phyloP scores from a whole-genome alignment of 1,140 invertebrate genomes.

The Ostrea edulis region DNA sequence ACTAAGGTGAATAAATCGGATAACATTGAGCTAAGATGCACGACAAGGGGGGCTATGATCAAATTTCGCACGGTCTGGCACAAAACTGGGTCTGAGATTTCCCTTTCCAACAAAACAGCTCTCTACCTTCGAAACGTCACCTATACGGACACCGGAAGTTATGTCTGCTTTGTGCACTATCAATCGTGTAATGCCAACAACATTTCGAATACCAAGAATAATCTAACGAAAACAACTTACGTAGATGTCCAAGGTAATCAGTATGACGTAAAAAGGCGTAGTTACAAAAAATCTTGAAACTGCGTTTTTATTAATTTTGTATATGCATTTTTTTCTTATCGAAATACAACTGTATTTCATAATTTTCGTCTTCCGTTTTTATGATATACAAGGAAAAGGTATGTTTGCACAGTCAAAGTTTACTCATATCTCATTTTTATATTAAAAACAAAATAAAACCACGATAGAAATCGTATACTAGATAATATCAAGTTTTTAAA shows the following conservation, averaged over 20 bases:
- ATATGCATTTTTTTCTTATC: not conserved
- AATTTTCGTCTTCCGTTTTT: not conserved
- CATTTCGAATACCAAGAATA: not conserved
- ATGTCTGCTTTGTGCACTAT: not conserved
- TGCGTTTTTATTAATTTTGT: not conserved
- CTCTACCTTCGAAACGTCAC: not conserved
- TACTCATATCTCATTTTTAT: too few relatives aligned
- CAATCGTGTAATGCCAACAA: not conserved
- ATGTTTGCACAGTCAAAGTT: too few relatives aligned
- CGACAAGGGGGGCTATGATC: not conserved
- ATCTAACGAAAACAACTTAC: not conserved
- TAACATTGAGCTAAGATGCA: not conserved
- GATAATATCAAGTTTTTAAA: too few relatives aligned
- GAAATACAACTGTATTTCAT: not conserved
- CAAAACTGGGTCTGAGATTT: not conserved
- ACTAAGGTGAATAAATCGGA: not conserved
- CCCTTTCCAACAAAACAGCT: not conserved
- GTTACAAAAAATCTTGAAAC: not conserved
- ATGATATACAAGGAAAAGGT: not conserved
- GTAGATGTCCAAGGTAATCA: not conserved
- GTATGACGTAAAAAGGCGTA: not conserved
- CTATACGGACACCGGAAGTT: not conserved
- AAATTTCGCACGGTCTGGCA: not conserved
- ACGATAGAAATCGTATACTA: too few relatives aligned
- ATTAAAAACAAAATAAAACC: too few relatives aligned